These are phyloP conservation scores for Thalassaphorura encarpata DNA, from an alignment of 1,140 invertebrate species.

Conservation along the genomic window DNA sequence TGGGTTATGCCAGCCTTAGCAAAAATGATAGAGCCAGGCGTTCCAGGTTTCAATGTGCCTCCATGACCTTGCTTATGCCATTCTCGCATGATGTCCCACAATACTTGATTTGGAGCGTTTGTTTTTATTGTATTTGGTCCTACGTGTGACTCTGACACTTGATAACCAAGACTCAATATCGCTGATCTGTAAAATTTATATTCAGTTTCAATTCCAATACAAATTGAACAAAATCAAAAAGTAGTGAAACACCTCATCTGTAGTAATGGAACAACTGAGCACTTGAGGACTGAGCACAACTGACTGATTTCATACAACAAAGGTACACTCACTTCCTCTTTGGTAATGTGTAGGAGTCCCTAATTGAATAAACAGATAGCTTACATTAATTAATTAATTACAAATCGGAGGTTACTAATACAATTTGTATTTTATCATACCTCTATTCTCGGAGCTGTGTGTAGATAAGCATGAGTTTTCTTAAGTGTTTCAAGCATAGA, in stretches of 20 bases:
- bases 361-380: constrained; percentile 4
- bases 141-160: constrained; percentile 86
- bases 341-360: constrained; percentile 34
- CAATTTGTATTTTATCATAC: constrained; percentile 1
- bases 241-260: not conserved
- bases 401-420: not conserved
- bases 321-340: constrained; percentile 57
- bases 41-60: not conserved
- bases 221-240: not conserved
- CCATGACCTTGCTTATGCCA: constrained; percentile 46
- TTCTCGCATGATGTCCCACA: constrained; percentile 87
- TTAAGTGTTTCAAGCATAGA: constrained; percentile 40
- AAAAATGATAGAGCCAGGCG: constrained; percentile 10
- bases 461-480: constrained; percentile 29
- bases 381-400: not conserved
- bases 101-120: constrained; percentile 66
- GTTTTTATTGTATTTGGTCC: constrained; percentile 84
- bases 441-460: constrained; percentile 17
- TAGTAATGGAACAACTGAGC: constrained; percentile 12
- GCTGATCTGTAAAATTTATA: constrained; percentile 88
- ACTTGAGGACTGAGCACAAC: constrained; percentile 53
- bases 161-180: constrained; percentile 82
- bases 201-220: not conserved
- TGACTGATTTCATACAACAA: constrained; percentile 71
- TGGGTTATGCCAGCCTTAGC: constrained; percentile 39